phyloP scores from a whole-genome alignment of 2,113 vertebrate species.

The Cettia cetti region DNA sequence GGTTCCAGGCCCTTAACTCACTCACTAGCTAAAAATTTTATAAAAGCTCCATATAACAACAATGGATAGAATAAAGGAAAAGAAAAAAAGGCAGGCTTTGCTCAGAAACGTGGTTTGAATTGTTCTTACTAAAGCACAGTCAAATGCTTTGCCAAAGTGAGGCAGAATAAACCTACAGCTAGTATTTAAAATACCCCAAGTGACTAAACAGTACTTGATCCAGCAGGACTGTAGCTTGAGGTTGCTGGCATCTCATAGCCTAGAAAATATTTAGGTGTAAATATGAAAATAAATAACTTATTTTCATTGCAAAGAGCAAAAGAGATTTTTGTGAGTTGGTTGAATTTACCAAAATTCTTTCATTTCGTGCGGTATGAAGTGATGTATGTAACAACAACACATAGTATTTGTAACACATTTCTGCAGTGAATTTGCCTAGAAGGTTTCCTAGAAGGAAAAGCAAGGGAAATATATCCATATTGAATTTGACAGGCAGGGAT shows the following conservation, averaged over 20 bases:
- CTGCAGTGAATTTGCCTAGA: neutral
- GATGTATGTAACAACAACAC: neutral
- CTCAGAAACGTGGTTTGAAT: neutral
- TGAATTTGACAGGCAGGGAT: neutral
- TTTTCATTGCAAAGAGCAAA: neutral
- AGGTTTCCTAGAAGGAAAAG: neutral
- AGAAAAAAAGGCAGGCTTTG: neutral
- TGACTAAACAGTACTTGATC: neutral
- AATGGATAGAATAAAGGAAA: neutral
- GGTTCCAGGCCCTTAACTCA: neutral
- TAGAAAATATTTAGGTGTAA: neutral
- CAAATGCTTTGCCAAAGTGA: neutral
- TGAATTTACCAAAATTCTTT: neutral
- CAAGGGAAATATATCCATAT: neutral
- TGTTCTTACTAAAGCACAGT: neutral
- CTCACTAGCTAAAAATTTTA: neutral
- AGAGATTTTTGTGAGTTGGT: neutral
- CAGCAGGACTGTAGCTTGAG: neutral
- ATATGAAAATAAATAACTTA: neutral
- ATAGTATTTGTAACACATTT: neutral
- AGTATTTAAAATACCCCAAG: neutral
- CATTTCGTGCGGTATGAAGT: neutral
- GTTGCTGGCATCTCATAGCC: neutral
- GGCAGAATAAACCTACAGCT: neutral
- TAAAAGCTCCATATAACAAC: neutral